These are phyloP conservation scores for Melieria omissa DNA, from an alignment of 2,888 invertebrate genomes.

Conservation along the genomic window DNA sequence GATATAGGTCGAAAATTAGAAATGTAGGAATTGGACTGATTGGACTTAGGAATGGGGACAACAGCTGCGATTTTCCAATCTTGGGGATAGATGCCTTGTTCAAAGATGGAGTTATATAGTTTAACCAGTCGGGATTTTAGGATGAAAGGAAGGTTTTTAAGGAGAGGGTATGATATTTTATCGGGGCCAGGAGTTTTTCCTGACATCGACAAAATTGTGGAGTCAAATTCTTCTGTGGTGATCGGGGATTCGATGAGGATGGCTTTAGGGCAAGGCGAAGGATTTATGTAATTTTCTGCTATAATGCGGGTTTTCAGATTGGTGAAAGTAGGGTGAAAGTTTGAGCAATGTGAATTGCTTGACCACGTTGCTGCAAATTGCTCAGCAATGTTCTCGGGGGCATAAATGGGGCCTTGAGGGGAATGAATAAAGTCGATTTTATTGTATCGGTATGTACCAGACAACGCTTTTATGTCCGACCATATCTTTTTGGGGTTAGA, in stretches of 20 bases:
- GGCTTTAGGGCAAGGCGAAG: conserved; percentile 3
- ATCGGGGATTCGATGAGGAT: conserved; percentile 13
- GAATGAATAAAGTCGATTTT: too few relatives aligned
- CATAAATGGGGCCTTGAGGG: too few relatives aligned
- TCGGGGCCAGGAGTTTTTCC: conserved; percentile 2
- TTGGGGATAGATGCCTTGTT: conserved; percentile 1
- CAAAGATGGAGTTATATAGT: conserved; percentile 4
- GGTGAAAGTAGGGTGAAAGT: not conserved
- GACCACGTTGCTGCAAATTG: too few relatives aligned
- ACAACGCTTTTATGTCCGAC: too few relatives aligned
- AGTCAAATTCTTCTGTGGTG: conserved; percentile 9
- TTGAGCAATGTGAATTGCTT: not conserved
- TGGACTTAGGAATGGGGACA: conserved; percentile 5
- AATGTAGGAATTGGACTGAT: not conserved
- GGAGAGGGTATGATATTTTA: not conserved
- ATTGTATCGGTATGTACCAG: too few relatives aligned
- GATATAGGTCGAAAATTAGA: conserved; percentile 5
- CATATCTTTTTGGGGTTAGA: too few relatives aligned
- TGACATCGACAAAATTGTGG: not conserved
- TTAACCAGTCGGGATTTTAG: not conserved
- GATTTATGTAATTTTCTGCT: conserved; percentile 1
- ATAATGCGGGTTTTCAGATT: not conserved
- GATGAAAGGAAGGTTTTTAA: conserved; percentile 10
- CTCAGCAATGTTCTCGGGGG: too few relatives aligned
- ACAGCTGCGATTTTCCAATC: conserved; percentile 8